A percentile compares a stretch with the other conserved stretches of the same genome.
phyloP scores from a whole-genome alignment of 2,888 invertebrate genomes.

The Volucella inflata region DNA sequence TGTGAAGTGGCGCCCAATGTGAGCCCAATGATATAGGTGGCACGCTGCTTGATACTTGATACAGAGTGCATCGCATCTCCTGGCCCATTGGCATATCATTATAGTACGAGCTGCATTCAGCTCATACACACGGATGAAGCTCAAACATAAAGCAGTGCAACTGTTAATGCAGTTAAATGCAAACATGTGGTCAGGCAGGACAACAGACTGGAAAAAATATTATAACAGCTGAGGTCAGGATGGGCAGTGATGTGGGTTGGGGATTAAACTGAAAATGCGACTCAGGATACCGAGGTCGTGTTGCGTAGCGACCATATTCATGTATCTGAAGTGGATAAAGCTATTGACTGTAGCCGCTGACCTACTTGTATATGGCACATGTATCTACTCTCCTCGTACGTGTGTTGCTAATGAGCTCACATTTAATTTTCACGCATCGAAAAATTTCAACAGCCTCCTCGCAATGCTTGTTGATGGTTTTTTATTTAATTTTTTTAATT shows the following conservation, averaged over 20 bases:
- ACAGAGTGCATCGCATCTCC: conserved; percentile 17
- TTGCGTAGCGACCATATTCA: conserved; percentile 17
- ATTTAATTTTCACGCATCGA: conserved; percentile 66
- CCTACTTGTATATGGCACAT: conserved; percentile 52
- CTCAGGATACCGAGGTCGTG: conserved; percentile 33
- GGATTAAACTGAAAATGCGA: conserved; percentile 2
- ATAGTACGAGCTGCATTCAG: conserved; percentile 55
- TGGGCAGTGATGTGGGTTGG: conserved; percentile 9
- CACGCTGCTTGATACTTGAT: neutral
- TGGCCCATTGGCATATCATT: conserved; percentile 49
- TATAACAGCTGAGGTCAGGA: conserved; percentile 54
- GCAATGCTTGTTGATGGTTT: neutral
- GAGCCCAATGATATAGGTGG: neutral
- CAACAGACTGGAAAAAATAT: conserved; percentile 70
- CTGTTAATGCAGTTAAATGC: conserved; percentile 75
- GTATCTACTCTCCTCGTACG: no score
- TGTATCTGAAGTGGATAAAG: neutral
- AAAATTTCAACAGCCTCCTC: conserved; percentile 9
- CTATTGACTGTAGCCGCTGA: conserved; percentile 46
- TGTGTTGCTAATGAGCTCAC: conserved; percentile 65
- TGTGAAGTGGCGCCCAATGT: conserved; percentile 16
- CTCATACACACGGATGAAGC: conserved; percentile 54
- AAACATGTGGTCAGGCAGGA: conserved; percentile 69
- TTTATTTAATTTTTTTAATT: neutral
- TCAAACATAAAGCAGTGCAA: conserved; percentile 50